phyloP scores from a whole-genome alignment of 2,888 invertebrate species.

The Schizaphis graminum region DNA sequence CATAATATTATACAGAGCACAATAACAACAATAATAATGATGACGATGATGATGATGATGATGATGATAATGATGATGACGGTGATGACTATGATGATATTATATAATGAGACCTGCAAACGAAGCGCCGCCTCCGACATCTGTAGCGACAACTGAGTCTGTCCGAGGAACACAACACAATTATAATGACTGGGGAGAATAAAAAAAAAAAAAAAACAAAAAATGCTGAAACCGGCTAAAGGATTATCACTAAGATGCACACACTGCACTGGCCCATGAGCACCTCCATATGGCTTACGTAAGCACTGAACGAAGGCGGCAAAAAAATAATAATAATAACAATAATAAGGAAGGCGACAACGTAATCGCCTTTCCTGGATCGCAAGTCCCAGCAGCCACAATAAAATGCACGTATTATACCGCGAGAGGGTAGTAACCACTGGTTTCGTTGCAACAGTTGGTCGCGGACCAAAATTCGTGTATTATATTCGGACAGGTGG shows the following conservation, averaged over 20 bases:
- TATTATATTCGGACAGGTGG: conserved; percentile 38
- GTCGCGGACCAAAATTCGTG: not conserved
- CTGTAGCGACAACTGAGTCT: conserved; percentile 17
- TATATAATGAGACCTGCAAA: not conserved
- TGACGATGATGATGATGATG: not conserved
- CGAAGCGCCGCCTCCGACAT: conserved; percentile 53
- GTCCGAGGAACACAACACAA: not conserved
- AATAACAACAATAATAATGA: not conserved
- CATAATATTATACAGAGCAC: not conserved
- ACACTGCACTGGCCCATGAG: not conserved
- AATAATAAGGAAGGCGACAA: not conserved
- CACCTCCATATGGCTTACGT: conserved; percentile 48
- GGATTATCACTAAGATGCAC: conserved; percentile 45
- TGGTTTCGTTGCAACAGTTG: not conserved
- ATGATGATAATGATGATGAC: not conserved
- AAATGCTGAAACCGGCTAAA: conserved; percentile 34
- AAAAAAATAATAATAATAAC: conserved; percentile 7
- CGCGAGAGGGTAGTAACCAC: not conserved
- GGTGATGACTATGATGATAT: not conserved
- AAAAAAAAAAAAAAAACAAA: too few species aligned
- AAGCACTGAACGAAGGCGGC: not conserved
- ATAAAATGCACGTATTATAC: not conserved
- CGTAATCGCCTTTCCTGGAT: not conserved
- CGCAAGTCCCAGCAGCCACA: not conserved
- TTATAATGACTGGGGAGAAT: conserved; percentile 37